These are phyloP conservation scores for Tenthredo mesomela DNA, from an alignment of 2,888 invertebrate species.

Conservation along the genomic window DNA sequence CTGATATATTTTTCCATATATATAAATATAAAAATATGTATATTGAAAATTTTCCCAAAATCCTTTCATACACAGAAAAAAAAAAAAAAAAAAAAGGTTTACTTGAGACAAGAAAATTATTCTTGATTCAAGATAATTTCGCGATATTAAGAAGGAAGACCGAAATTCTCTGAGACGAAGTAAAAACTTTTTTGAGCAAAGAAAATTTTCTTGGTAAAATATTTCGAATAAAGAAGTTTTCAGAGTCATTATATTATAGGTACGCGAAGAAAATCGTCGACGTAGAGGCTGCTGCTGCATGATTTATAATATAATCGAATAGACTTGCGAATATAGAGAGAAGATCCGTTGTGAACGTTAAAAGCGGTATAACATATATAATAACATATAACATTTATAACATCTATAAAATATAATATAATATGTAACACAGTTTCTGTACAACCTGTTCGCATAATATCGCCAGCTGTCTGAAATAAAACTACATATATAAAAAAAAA, in stretches of 20 bases:
- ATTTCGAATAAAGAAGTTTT: no score
- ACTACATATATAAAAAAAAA: background rate
- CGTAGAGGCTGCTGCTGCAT: background rate
- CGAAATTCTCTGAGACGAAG: no score
- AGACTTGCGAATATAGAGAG: background rate
- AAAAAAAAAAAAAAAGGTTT: no score
- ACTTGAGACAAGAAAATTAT: no score
- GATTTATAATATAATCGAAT: background rate
- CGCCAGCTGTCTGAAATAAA: background rate
- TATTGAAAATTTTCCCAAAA: no score
- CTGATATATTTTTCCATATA: background rate
- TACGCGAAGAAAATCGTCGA: no score
- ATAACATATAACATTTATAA: constrained; percentile 19
- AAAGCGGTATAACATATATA: background rate
- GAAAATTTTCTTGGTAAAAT: no score
- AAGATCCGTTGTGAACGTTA: constrained; percentile 4
- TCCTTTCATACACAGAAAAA: no score
- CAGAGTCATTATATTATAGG: background rate
- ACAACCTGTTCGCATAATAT: background rate
- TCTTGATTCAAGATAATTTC: no score
- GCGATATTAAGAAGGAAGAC: no score
- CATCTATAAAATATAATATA: constrained; percentile 26
- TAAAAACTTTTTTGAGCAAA: no score
- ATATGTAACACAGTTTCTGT: background rate
- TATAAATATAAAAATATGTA: no score